Evolutionary conservation across 2,888 invertebrate species (phyloP).

Genomic region (Zygogramma bicolorata): DNA sequence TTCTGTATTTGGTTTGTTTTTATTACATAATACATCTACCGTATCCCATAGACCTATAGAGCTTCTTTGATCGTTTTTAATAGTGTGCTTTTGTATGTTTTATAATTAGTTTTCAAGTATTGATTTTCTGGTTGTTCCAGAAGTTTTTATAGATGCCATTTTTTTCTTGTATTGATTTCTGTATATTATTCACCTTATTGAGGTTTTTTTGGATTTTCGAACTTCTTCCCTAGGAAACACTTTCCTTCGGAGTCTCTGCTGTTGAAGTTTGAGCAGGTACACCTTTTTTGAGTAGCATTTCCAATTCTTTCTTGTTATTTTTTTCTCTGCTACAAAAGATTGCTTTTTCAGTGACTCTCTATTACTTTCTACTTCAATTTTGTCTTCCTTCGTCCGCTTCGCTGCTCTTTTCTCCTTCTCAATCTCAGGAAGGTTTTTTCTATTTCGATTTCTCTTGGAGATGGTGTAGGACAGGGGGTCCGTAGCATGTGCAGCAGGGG

Average conservation of each 20-base stretch:
- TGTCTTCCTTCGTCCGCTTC: not conserved
- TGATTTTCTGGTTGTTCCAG: too few relatives aligned
- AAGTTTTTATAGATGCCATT: too few relatives aligned
- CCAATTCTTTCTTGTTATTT: not conserved
- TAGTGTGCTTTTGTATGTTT: too few relatives aligned
- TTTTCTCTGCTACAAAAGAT: not conserved
- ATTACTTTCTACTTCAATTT: not conserved
- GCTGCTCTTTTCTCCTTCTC: not conserved
- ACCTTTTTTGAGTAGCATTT: not conserved
- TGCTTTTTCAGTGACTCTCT: constrained; percentile 7
- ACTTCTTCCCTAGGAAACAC: not conserved
- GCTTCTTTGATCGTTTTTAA: too few relatives aligned
- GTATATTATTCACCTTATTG: not conserved
- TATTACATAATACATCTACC: too few relatives aligned
- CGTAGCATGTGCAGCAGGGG: too few relatives aligned
- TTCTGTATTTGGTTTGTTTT: too few relatives aligned
- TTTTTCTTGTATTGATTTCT: too few relatives aligned
- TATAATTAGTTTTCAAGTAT: too few relatives aligned
- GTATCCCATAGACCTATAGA: too few relatives aligned
- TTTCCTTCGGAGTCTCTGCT: too few relatives aligned
- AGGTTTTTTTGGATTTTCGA: not conserved
- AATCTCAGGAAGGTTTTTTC: not conserved
- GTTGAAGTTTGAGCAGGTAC: not conserved
- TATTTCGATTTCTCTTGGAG: constrained; percentile 6
- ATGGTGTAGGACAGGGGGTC: constrained; percentile 7